Percentiles rank a stretch among this genome's conserved stretches.
These are phyloP conservation scores for Grallaria varia DNA, from an alignment of 2,113 vertebrate genomes.

Conservation along the genomic window DNA sequence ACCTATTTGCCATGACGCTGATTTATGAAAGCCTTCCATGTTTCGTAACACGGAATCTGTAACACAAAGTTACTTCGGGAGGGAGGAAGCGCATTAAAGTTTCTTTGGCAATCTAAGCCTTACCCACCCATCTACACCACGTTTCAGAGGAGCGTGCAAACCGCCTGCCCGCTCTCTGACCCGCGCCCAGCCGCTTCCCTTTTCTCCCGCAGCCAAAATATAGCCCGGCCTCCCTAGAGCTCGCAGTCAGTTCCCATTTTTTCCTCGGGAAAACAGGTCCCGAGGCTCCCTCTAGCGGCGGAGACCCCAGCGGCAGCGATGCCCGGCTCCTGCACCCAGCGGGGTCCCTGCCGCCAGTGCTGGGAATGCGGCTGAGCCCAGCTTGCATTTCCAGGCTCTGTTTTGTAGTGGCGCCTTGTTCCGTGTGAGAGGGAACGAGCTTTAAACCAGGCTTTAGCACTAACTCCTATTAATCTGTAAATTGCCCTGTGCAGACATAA, in stretches of 20 bases:
- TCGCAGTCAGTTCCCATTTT: neutral
- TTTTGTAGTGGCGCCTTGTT: neutral
- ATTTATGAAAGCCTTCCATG: neutral
- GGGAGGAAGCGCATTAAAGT: neutral
- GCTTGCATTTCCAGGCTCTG: neutral
- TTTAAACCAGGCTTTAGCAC: neutral
- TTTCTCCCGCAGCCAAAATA: neutral
- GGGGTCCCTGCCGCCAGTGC: neutral
- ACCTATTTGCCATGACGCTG: neutral
- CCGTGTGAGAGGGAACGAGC: neutral
- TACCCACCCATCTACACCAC: neutral
- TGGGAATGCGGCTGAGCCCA: neutral
- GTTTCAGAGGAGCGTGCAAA: neutral
- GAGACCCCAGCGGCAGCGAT: neutral
- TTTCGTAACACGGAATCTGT: neutral
- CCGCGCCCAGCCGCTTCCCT: neutral
- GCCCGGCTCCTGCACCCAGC: neutral
- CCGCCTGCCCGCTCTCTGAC: neutral
- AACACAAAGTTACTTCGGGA: neutral
- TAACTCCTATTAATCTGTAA: neutral
- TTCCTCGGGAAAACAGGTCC: neutral
- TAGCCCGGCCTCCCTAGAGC: neutral
- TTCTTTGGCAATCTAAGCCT: neutral
- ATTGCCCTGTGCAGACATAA: neutral
- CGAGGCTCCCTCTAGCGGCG: constrained; percentile 42